These are phyloP conservation scores for Melanocharis versteri DNA, from an alignment of 2,113 vertebrate species.

Conservation along the genomic window DNA sequence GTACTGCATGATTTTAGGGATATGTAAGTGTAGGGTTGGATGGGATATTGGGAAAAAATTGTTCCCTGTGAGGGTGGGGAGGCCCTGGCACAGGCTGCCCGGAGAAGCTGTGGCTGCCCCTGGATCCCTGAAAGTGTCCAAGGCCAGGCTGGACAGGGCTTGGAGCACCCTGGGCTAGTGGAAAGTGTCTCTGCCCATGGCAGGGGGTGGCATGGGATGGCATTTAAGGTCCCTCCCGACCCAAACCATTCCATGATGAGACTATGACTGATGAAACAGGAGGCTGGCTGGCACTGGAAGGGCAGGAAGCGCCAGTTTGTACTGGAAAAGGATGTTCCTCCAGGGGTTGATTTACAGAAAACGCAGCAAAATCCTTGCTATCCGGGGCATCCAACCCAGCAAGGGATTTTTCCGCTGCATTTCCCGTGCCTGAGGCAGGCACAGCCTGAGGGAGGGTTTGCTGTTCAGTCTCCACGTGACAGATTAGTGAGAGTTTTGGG, in stretches of 20 bases:
- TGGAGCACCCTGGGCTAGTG: fast-evolving
- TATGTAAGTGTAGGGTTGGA: background rate
- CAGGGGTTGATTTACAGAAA: background rate
- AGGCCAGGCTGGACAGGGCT: fast-evolving
- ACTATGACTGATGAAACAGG: background rate
- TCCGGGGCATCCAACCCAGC: no score
- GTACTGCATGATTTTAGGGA: background rate
- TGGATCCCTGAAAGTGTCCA: background rate
- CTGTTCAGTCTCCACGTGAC: background rate
- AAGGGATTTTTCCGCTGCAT: background rate
- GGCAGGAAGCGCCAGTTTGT: background rate
- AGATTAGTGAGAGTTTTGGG: background rate
- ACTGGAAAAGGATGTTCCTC: background rate
- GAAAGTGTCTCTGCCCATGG: background rate
- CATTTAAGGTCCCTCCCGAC: background rate
- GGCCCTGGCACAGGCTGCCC: background rate
- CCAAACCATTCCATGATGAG: background rate
- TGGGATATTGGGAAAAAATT: background rate
- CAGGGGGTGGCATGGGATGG: background rate
- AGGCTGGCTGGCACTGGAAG: background rate
- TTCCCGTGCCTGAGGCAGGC: background rate
- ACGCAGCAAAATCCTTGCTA: background rate
- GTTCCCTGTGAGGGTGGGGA: background rate
- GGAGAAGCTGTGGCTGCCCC: background rate
- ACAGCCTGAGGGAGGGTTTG: background rate